Evolutionary conservation across 2,113 vertebrate species (phyloP).

Genomic region (Erythrocercus mccallii): DNA sequence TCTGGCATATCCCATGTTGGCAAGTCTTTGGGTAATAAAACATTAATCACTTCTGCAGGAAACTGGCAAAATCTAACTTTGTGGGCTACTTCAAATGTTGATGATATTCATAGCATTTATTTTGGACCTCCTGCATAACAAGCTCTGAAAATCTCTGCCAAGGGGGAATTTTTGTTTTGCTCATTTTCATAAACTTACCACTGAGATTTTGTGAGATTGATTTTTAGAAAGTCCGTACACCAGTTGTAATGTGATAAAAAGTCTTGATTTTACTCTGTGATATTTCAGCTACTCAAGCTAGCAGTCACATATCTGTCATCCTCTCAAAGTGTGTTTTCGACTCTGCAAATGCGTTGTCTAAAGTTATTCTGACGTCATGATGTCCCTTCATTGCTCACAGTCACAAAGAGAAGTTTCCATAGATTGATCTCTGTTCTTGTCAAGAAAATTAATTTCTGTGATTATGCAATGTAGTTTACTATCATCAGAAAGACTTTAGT

Average conservation of each 20-base stretch:
- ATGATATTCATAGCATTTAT: neutral
- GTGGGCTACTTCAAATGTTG: neutral
- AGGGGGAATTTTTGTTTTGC: neutral
- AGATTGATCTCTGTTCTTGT: neutral
- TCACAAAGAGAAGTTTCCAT: neutral
- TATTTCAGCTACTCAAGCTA: neutral
- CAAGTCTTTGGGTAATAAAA: neutral
- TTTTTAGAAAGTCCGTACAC: neutral
- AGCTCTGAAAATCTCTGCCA: neutral
- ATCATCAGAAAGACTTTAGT: neutral
- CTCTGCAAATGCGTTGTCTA: neutral
- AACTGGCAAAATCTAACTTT: neutral
- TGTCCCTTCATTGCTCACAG: neutral
- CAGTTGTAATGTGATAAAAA: neutral
- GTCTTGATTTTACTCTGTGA: neutral
- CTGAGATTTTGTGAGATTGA: neutral
- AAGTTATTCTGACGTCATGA: neutral
- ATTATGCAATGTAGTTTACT: neutral
- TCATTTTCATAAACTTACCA: neutral
- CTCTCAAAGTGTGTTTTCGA: neutral
- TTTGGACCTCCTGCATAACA: neutral
- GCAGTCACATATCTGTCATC: neutral
- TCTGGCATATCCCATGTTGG: neutral
- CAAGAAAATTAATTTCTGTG: slow-evolving; percentile 17
- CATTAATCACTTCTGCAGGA: neutral